Evolutionary conservation across 2,113 vertebrate species (phyloP).

Genomic region (Dipodomys ordii): DNA sequence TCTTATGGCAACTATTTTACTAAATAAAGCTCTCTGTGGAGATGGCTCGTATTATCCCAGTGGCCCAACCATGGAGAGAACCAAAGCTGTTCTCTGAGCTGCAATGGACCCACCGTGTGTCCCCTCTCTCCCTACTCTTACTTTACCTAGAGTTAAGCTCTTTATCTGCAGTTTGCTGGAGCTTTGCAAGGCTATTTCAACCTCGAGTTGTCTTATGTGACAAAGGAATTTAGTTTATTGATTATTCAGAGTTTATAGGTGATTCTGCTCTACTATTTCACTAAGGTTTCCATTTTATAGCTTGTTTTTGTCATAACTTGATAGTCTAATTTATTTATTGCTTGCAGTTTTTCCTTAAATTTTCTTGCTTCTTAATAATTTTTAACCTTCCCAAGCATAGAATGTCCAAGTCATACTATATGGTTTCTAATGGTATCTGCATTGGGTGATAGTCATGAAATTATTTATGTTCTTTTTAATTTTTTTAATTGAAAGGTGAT

Average conservation of each 20-base stretch:
- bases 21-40: constrained; percentile 52
- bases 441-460: neutral
- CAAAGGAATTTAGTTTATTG: neutral
- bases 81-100: neutral
- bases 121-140: neutral
- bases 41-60: constrained; percentile 37
- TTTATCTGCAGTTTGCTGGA: neutral
- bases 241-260: neutral
- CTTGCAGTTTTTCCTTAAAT: neutral
- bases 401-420: neutral
- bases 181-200: neutral
- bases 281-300: neutral
- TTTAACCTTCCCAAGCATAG: neutral
- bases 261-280: neutral
- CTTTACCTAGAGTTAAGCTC: neutral
- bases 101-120: neutral
- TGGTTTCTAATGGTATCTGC: neutral
- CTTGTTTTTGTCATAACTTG: constrained; percentile 34
- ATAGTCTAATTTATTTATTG: neutral
- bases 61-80: neutral
- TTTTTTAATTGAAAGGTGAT: no score
- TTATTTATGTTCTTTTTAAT: constrained; percentile 11
- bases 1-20: constrained; percentile 66
- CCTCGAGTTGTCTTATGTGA: neutral
- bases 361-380: neutral